Evolutionary conservation across 1,140 invertebrate genomes (phyloP).

Genomic region (Temnothorax nylanderi): DNA sequence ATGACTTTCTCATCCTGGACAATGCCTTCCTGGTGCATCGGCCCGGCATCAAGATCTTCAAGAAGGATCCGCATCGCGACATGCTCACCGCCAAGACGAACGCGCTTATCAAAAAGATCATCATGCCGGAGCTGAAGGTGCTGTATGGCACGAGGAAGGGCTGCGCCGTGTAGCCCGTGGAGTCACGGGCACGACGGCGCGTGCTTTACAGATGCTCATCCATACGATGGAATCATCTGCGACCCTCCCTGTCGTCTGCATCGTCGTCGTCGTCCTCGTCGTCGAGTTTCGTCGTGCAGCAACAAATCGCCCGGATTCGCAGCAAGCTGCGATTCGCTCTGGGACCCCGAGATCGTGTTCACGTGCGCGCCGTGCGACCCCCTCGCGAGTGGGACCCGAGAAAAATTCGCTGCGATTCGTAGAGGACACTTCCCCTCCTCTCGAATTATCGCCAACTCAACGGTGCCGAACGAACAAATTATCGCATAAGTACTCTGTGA

Average conservation of each 20-base stretch:
- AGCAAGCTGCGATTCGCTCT: not conserved
- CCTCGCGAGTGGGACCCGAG: not conserved
- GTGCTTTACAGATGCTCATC: constrained; percentile 53
- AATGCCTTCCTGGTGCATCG: constrained; percentile 96
- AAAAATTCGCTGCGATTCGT: constrained; percentile 34
- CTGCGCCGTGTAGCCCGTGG: constrained; percentile 90
- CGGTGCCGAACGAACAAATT: constrained; percentile 59
- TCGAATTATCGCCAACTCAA: constrained; percentile 56
- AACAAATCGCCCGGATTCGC: not conserved
- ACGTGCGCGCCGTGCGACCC: not conserved
- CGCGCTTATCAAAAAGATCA: constrained; percentile 92
- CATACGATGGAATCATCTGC: not conserved
- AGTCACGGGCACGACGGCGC: constrained; percentile 58
- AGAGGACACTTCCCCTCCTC: not conserved
- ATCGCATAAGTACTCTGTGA: not conserved
- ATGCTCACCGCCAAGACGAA: constrained; percentile 92
- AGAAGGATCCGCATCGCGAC: constrained; percentile 91
- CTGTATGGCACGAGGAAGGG: constrained; percentile 93
- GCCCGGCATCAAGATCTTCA: constrained; percentile 93
- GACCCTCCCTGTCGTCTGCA: constrained; percentile 16
- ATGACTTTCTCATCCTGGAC: constrained; percentile 95
- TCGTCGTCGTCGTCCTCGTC: constrained; percentile 9
- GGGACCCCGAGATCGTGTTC: not conserved
- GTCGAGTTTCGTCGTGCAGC: not conserved
- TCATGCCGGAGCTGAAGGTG: constrained; percentile 93